Evolutionary conservation across 2,888 invertebrate genomes (phyloP).

Genomic region (Tetragonisca angustula): DNA sequence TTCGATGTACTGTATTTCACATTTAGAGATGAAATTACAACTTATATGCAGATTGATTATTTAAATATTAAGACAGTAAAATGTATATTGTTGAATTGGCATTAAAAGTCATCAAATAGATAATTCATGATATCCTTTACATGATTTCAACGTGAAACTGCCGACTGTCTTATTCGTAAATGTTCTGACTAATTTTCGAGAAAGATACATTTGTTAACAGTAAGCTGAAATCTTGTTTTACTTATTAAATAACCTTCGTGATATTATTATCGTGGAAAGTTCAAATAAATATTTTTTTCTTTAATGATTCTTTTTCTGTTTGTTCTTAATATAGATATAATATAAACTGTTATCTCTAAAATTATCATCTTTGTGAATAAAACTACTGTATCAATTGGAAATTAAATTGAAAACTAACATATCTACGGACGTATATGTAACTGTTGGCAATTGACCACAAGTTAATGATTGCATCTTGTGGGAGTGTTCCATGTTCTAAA

Average conservation of each 20-base stretch:
- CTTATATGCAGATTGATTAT: not conserved
- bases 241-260: not conserved
- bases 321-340: no score
- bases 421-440: no score
- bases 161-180: not conserved
- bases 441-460: no score
- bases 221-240: not conserved
- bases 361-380: no score
- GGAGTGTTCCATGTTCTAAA: no score
- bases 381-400: no score
- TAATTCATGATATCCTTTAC: not conserved
- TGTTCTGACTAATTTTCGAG: not conserved
- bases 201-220: not conserved
- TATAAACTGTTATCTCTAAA: no score
- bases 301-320: no score
- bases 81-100: not conserved
- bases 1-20: not conserved
- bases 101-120: not conserved
- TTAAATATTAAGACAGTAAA: not conserved
- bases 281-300: no score
- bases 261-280: no score
- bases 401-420: no score
- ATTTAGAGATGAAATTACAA: not conserved
- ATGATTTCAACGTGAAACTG: not conserved
- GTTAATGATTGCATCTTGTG: no score